Evolutionary conservation across 2,888 invertebrate genomes (phyloP).

Genomic region (Spialia ferax): DNA sequence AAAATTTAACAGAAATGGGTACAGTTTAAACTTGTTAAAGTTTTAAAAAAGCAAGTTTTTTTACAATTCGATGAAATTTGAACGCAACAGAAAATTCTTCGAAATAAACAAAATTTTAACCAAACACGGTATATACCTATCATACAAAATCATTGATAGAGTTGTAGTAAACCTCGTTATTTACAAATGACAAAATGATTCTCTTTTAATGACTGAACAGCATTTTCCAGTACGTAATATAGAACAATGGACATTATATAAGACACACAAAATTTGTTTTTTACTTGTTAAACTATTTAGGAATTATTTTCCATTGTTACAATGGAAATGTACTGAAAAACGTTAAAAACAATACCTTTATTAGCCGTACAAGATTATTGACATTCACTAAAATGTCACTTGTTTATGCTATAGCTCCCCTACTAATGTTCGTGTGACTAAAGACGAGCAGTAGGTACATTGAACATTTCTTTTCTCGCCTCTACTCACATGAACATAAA

Average conservation of each 20-base stretch:
- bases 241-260: constrained; percentile 50
- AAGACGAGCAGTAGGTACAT: too few relatives aligned
- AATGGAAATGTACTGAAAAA: constrained; percentile 3
- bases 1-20: too few relatives aligned
- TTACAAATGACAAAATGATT: constrained; percentile 56
- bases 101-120: neutral
- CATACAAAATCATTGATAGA: constrained; percentile 3
- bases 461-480: too few relatives aligned
- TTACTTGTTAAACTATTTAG: neutral
- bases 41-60: neutral
- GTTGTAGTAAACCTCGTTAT: constrained; percentile 36
- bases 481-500: too few relatives aligned
- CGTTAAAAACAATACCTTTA: neutral
- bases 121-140: neutral
- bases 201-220: constrained; percentile 54
- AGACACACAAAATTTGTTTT: constrained; percentile 33
- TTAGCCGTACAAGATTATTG: neutral
- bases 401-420: neutral
- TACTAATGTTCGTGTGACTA: too few relatives aligned
- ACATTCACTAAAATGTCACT: neutral
- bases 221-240: constrained; percentile 40
- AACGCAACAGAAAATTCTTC: too few relatives aligned
- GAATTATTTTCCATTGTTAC: constrained; percentile 8
- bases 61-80: neutral
- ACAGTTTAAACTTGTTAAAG: too few relatives aligned